A percentile compares a stretch with the other conserved stretches of the same genome.
phyloP scores from a whole-genome alignment of 2,797 vertebrate genomes.

The Argentina silus region DNA sequence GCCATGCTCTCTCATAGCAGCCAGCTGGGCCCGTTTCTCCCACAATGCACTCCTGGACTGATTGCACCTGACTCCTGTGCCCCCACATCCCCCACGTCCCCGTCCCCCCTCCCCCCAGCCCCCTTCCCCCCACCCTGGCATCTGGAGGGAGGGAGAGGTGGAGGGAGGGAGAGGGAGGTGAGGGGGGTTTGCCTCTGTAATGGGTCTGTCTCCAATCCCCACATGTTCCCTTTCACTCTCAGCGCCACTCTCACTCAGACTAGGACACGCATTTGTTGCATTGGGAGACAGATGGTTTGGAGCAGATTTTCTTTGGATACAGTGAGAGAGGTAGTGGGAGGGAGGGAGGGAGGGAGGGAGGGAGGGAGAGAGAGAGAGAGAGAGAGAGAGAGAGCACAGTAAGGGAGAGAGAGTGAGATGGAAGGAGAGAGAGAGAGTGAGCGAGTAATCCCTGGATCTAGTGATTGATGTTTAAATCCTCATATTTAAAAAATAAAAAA shows the following conservation, averaged over 20 bases:
- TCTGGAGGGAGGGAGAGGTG: constrained; percentile 50
- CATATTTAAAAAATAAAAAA: constrained; percentile 42
- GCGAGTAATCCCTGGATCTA: constrained; percentile 30
- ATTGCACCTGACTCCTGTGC: constrained; percentile 33
- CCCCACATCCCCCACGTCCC: neutral
- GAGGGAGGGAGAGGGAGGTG: constrained; percentile 31
- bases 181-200: constrained; percentile 26
- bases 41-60: constrained; percentile 15
- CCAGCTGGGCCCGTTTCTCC: constrained; percentile 55
- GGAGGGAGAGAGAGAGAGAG: neutral
- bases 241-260: constrained; percentile 47
- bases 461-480: constrained; percentile 41
- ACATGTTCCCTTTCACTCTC: constrained; percentile 34
- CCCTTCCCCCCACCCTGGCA: too few species aligned
- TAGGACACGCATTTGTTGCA: constrained; percentile 53
- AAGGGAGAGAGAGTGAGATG: constrained; percentile 6
- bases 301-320: constrained; percentile 59
- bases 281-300: constrained; percentile 71
- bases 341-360: neutral
- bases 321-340: neutral
- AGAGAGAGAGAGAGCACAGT: too few species aligned
- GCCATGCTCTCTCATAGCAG: neutral
- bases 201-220: constrained; percentile 50
- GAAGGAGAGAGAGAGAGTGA: constrained; percentile 16
- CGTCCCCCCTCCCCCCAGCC: too few species aligned